Evolutionary conservation across 1,140 invertebrate species (phyloP), one percentile per base, ranked within the genome.

Genomic region (Vanessa atalanta): DNA sequence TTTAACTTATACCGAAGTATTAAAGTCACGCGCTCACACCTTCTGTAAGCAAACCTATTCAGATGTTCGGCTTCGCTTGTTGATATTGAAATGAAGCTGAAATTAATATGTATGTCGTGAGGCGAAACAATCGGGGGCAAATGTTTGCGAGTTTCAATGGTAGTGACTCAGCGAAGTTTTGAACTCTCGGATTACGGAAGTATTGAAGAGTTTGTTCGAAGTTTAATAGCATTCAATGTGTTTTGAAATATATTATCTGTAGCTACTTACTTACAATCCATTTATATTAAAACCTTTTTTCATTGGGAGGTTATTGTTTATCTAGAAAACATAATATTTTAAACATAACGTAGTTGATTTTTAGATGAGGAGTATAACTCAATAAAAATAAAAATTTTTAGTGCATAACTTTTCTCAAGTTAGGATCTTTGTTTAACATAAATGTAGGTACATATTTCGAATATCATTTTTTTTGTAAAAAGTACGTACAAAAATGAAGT

Each of bases 21-120:
- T 64, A 55, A 73, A 79, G 74, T 79, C 75, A 77, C 71, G 76
- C 65, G 70, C 50, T 70, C 66, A 57, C 77, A 71, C 74, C 71
- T 76, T 66, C 61, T 76, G 65, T 72, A 76, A 75, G 67, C 61
- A 72, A 75, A 75, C 71, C 79, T 73, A 80, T 83, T 82, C 79
- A 82, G 73, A 70, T 78, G 79, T 83, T 83, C 83, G 76, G 79
- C 83, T 83, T 80, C 70, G 79, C 83, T 85, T 88, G 85, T 90
- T 88, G 82, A 85, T 88, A 90, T 88, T 90, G 85, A 89, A 88
- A 90, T 89, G 83, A 85, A 84, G 77, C 80, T 80, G 77, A 84
- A 90, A 85, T 84, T 84, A 82, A 84, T 84, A 84, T 82, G 79
- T 82, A 84, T 82, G 76, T 75, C 76, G 75, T 81, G 70, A 73